Evolutionary conservation across 2,888 invertebrate species (phyloP).

Genomic region (Mythimna albipuncta): DNA sequence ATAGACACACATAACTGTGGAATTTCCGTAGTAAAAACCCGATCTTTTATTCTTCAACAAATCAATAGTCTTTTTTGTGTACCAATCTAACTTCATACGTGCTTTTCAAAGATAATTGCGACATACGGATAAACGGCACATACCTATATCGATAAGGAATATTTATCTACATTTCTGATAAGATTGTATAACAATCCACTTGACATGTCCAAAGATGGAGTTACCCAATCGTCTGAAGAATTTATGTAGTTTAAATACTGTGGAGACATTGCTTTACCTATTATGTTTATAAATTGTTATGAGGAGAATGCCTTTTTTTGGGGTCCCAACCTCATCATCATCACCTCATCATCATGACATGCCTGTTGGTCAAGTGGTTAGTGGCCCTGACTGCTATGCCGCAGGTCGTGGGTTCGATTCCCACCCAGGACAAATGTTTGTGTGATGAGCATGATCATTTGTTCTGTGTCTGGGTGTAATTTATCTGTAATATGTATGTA

Average conservation of each 20-base stretch:
- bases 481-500: too few species aligned
- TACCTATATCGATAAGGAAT: slow-evolving; percentile 49
- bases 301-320: too few species aligned
- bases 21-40: background rate
- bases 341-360: too few species aligned
- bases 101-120: slow-evolving; percentile 45
- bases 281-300: background rate
- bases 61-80: slow-evolving; percentile 1
- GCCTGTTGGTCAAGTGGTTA: too few species aligned
- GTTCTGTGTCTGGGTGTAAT: too few species aligned
- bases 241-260: slow-evolving; percentile 14
- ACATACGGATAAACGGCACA: slow-evolving; percentile 37
- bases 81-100: slow-evolving; percentile 15
- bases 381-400: too few species aligned
- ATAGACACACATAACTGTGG: background rate
- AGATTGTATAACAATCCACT: slow-evolving; percentile 63
- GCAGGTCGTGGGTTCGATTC: too few species aligned
- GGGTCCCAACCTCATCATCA: too few species aligned
- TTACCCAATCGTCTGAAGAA: slow-evolving; percentile 59
- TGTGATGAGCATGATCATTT: too few species aligned
- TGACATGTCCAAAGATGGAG: slow-evolving; percentile 51
- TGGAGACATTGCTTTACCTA: background rate
- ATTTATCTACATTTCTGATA: slow-evolving; percentile 57
- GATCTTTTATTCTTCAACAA: background rate
- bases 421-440: too few species aligned